phyloP scores from a whole-genome alignment of 2,113 vertebrate species.

The Herpetotheres cachinnans region DNA sequence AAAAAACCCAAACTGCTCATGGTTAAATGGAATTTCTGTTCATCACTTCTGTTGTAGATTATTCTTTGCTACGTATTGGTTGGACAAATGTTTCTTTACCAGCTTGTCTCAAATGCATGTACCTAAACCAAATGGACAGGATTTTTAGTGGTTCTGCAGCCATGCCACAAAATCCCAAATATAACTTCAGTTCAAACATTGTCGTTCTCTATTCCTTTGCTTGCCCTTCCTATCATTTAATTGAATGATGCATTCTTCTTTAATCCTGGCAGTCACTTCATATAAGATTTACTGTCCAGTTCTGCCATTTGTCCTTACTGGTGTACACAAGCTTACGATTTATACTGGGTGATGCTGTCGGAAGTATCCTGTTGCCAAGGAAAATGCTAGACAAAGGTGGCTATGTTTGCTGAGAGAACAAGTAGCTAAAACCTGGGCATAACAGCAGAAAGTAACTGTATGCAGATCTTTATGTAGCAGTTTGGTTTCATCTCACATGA shows the following conservation, averaged over 20 bases:
- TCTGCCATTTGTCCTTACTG: not conserved
- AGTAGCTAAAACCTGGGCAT: not conserved
- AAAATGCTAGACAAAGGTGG: not conserved
- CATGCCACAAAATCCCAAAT: not conserved
- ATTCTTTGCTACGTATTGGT: not conserved
- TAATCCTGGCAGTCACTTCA: not conserved
- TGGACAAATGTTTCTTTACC: not conserved
- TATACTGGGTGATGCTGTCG: not conserved
- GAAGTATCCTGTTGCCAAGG: not conserved
- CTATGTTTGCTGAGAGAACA: constrained; percentile 40
- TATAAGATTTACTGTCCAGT: not conserved
- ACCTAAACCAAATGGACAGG: not conserved
- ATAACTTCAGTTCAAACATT: not conserved
- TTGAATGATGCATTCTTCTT: not conserved
- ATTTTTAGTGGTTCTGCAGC: not conserved
- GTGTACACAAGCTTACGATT: not conserved
- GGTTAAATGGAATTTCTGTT: not conserved
- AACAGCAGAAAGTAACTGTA: not conserved
- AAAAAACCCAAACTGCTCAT: accelerated
- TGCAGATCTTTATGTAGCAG: not conserved
- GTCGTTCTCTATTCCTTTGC: not conserved
- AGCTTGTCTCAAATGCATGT: accelerated
- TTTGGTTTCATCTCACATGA: not conserved
- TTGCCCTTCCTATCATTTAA: not conserved
- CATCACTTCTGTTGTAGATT: not conserved